Conservation (phyloP, 2,113 vertebrate genomes). For the Potamarius usumacintae region DNA sequence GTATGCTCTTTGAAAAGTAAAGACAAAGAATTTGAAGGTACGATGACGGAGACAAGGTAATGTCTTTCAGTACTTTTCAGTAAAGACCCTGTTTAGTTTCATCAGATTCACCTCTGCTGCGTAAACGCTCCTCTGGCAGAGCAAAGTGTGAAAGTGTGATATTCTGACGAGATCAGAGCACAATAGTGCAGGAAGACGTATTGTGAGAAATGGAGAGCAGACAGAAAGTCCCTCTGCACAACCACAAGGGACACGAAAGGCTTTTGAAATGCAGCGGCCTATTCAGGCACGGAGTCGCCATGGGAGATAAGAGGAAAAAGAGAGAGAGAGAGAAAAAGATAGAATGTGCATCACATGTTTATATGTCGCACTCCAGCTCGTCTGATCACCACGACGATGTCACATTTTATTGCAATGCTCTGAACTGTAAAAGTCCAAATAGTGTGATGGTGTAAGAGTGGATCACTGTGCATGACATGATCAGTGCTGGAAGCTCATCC, state of each 20-base stretch:
- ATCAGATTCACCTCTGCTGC: not conserved
- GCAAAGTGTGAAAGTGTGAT: not conserved
- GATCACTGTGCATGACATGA: not conserved
- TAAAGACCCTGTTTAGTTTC: not conserved
- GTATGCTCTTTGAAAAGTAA: not conserved
- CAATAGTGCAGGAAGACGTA: not conserved
- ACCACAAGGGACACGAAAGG: slow-evolving; percentile 10
- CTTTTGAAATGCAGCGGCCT: slow-evolving; percentile 15
- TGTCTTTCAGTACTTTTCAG: not conserved
- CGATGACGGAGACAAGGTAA: not conserved
- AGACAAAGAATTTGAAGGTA: not conserved
- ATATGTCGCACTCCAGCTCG: not conserved
- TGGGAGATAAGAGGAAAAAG: slow-evolving; percentile 8
- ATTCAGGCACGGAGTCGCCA: not conserved
- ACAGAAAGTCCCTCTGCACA: slow-evolving; percentile 13
- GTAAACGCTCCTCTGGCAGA: not conserved
- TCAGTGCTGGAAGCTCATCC: not conserved
- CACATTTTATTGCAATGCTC: not conserved
- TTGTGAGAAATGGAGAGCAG: slow-evolving; percentile 19
- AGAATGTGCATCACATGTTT: not conserved
- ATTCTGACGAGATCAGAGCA: slow-evolving; percentile 24
- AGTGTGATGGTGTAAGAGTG: not conserved
- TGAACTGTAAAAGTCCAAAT: too few species aligned
- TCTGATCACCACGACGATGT: not conserved
- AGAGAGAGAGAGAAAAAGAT: not conserved